A percentile compares a stretch with the other conserved stretches of the same genome.
These are phyloP conservation scores for Eugnorisma glareosa DNA, from an alignment of 2,888 invertebrate genomes.

Conservation along the genomic window DNA sequence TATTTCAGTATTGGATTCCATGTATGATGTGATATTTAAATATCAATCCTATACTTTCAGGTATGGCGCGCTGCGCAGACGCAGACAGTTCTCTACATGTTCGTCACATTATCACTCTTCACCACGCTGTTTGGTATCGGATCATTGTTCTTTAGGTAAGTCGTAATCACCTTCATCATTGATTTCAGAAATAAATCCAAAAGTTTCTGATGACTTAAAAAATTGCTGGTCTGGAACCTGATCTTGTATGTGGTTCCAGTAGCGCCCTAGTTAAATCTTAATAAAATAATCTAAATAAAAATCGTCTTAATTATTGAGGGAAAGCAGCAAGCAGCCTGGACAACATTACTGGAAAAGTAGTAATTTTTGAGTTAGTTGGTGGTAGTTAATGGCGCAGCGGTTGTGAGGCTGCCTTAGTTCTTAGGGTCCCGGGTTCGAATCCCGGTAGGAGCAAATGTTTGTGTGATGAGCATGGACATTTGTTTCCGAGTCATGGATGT, in stretches of 20 bases:
- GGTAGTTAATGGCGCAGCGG: too few species aligned
- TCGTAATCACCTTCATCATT: not conserved
- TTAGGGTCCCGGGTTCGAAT: too few species aligned
- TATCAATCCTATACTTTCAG: slow-evolving; percentile 62
- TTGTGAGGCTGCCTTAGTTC: too few species aligned
- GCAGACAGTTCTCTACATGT: slow-evolving; percentile 93
- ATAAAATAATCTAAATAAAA: too few species aligned
- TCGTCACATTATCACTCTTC: slow-evolving; percentile 92
- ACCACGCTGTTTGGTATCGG: slow-evolving; percentile 91
- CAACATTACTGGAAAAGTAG: not conserved
- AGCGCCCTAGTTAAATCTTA: too few species aligned
- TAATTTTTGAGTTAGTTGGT: too few species aligned
- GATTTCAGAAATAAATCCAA: not conserved
- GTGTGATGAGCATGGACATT: too few species aligned
- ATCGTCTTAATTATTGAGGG: not conserved
- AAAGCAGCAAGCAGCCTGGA: not conserved
- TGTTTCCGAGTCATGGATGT: too few species aligned
- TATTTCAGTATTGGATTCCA: not conserved
- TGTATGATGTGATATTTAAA: not conserved
- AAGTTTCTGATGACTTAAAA: not conserved
- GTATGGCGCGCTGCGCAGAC: slow-evolving; percentile 93
- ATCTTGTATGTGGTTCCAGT: not conserved
- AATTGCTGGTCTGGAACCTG: not conserved
- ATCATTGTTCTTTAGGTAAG: slow-evolving; percentile 92
- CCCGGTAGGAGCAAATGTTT: too few species aligned